phyloP scores from a whole-genome alignment of 2,888 invertebrate species.

The Mantis religiosa region DNA sequence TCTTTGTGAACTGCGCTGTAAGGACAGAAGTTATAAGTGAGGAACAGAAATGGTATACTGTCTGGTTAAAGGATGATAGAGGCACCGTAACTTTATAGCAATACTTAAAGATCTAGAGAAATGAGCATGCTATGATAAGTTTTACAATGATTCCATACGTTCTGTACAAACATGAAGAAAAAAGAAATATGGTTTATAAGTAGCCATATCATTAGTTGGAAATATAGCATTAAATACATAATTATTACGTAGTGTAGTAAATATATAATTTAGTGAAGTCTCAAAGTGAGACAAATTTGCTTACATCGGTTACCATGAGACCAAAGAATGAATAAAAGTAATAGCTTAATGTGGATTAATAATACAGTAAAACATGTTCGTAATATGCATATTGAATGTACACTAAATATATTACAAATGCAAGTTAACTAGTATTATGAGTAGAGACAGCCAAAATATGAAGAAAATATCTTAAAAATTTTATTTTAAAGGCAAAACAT shows the following conservation, averaged over 20 bases:
- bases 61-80: not conserved
- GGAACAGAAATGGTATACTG: not conserved
- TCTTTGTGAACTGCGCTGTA: not conserved
- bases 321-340: not conserved
- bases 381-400: not conserved
- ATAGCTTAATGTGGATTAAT: not conserved
- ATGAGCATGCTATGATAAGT: not conserved
- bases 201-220: not conserved
- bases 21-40: not conserved
- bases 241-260: not conserved
- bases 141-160: not conserved
- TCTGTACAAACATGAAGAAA: not conserved
- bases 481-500: too few species aligned
- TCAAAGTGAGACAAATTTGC: not conserved
- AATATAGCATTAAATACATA: not conserved
- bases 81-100: not conserved
- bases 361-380: not conserved
- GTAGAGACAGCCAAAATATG: too few species aligned
- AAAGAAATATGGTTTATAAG: not conserved
- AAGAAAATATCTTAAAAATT: too few species aligned
- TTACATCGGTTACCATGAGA: not conserved
- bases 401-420: too few species aligned
- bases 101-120: not conserved
- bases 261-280: not conserved
- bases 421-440: too few species aligned